Percentiles rank a stretch among this genome's conserved stretches.
Evolutionary conservation across 2,888 invertebrate genomes (phyloP).

Genomic region (Tribolium freemani): DNA sequence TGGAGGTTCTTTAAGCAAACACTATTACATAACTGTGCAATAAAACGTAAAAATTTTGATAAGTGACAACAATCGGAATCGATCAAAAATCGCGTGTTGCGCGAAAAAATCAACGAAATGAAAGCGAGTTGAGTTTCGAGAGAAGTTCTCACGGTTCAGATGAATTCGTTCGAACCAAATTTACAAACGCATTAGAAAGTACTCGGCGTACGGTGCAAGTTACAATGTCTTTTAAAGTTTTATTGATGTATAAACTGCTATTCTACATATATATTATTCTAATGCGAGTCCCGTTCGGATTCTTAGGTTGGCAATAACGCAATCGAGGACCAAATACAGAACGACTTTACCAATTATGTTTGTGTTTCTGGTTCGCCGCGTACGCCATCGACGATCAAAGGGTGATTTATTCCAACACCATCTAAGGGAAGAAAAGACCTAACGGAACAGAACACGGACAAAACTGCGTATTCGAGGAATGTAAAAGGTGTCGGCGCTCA

Average conservation of each 20-base stretch:
- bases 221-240: conserved; percentile 37
- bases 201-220: conserved; percentile 26
- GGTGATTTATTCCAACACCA: conserved; percentile 20
- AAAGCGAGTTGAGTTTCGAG: conserved; percentile 25
- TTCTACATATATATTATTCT: conserved; percentile 51
- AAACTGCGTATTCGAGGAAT: not conserved
- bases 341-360: conserved; percentile 26
- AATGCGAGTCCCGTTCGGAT: conserved; percentile 48
- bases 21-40: not conserved
- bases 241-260: conserved; percentile 42
- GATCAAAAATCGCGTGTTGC: not conserved
- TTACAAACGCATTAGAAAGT: conserved; percentile 56
- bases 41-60: not conserved
- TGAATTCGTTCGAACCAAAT: conserved; percentile 50
- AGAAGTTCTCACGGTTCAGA: conserved; percentile 54
- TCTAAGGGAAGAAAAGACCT: conserved; percentile 17
- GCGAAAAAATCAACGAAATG: conserved; percentile 3
- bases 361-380: conserved; percentile 31
- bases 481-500: not conserved
- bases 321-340: conserved; percentile 29
- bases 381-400: conserved; percentile 18
- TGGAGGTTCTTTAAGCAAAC: not conserved
- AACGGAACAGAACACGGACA: not conserved
- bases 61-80: too few species aligned
- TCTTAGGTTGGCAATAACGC: conserved; percentile 15